Evolutionary conservation across 2,113 vertebrate species (phyloP), one percentile per base, ranked within the genome.

Genomic region (Fregetta grallaria): DNA sequence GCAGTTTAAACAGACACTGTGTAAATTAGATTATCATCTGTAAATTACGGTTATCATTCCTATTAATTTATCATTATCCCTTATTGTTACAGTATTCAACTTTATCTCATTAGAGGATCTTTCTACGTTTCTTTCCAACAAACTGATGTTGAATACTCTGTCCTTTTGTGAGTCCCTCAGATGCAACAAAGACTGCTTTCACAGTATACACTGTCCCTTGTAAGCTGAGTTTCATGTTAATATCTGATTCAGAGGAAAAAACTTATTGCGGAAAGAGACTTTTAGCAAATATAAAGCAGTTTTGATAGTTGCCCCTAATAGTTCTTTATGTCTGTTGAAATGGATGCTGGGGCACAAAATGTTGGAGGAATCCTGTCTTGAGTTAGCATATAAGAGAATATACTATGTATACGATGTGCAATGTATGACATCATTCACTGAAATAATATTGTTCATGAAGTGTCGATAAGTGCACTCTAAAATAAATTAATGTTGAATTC

Each of bases 371-470:
- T 81, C 21, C 21, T 75, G 18, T 34, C 44, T 66, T 74, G 23
- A 65, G 8, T 81, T 70, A 63, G 36, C 3, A 42, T 40, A 52
- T 25, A 66, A 91, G 9, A 91, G 7, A n/a, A 87, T 47, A 55
- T n/a, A 42, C 22, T 44, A 32, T 29, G 7, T 38, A 50, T 84
- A 79, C 0, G 0, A 25, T 66, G 11, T 52, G 50, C 58, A 74
- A 75, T n/a, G 59, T 75, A 82, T 30, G 8, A 75, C 13, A 20
- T 3, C 10, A 59, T 81, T 82, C 65, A 78, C 20, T 67, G 74
- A 89, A 88, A 75, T 56, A 92, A 52, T 36, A 90, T 95, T 83
- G 80, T 93, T 94, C 82, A 95, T 88, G 22, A 90, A 49, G 17
- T 53, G 34, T 73, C 6, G 0, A 53, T 65, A 90, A 96, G 67